phyloP scores from a whole-genome alignment of 2,113 vertebrate genomes.

The Neodontobutis hainanensis region DNA sequence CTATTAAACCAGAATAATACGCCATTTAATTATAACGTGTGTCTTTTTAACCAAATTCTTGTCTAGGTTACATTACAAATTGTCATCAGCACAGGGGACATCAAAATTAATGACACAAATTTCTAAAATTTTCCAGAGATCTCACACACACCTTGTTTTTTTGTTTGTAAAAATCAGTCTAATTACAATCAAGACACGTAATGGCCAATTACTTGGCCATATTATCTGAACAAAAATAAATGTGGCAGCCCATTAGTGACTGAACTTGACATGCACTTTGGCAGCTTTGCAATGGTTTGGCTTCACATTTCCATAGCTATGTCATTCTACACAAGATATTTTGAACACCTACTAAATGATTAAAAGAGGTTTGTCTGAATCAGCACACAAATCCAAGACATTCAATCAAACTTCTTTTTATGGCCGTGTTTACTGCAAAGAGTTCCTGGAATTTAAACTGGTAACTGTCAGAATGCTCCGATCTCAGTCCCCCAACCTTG shows the following conservation, averaged over 20 bases:
- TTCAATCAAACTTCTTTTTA: not conserved
- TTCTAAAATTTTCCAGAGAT: no score
- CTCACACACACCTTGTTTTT: no score
- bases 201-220: no score
- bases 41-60: no score
- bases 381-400: conserved; percentile 1
- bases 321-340: not conserved
- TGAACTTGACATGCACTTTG: not conserved
- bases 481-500: conserved; percentile 89
- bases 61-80: no score
- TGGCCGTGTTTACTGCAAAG: conserved; percentile 27
- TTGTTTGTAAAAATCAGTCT: no score
- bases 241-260: not conserved
- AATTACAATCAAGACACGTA: no score
- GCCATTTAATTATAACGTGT: no score
- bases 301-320: not conserved
- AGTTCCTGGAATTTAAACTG: conserved; percentile 32
- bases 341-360: not conserved
- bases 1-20: no score
- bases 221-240: not conserved
- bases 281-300: not conserved
- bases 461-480: conserved; percentile 86
- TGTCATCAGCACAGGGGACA: no score
- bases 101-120: no score
- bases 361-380: not conserved